Evolutionary conservation across 2,113 vertebrate species (phyloP).

Genomic region (Diglossa brunneiventris): DNA sequence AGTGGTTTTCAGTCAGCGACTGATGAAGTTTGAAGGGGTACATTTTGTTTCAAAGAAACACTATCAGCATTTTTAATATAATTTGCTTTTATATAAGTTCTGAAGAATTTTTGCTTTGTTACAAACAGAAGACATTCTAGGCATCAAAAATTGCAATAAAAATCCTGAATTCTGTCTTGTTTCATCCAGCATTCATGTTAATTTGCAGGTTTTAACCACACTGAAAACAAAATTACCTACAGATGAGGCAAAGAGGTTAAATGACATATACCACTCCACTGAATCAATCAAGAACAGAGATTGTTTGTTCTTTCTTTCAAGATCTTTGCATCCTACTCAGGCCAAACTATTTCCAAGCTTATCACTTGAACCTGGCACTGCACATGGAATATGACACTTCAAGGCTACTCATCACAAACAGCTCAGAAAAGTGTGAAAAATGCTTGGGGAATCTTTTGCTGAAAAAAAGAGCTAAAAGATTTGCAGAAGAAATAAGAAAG

Average conservation of each 20-base stretch:
- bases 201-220: not conserved
- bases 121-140: not conserved
- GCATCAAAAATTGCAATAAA: not conserved
- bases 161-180: not conserved
- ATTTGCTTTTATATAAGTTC: not conserved
- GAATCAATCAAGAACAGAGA: not conserved
- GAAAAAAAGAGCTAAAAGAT: not conserved
- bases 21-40: not conserved
- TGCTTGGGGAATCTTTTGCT: not conserved
- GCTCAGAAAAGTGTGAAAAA: not conserved
- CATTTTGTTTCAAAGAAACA: not conserved
- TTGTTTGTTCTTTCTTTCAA: not conserved
- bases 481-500: not conserved
- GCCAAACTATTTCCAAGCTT: not conserved
- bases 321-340: not conserved
- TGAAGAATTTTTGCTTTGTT: not conserved
- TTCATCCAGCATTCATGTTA: not conserved
- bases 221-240: not conserved
- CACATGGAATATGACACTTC: fast-evolving
- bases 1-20: not conserved
- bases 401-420: not conserved
- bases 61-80: not conserved
- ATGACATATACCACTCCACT: not conserved
- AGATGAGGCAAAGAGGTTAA: not conserved
- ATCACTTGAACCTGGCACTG: not conserved